A percentile compares a stretch with the other conserved stretches of the same genome.
Conservation (phyloP, 2,888 invertebrate genomes). For the Pediacus dermestoides region DNA sequence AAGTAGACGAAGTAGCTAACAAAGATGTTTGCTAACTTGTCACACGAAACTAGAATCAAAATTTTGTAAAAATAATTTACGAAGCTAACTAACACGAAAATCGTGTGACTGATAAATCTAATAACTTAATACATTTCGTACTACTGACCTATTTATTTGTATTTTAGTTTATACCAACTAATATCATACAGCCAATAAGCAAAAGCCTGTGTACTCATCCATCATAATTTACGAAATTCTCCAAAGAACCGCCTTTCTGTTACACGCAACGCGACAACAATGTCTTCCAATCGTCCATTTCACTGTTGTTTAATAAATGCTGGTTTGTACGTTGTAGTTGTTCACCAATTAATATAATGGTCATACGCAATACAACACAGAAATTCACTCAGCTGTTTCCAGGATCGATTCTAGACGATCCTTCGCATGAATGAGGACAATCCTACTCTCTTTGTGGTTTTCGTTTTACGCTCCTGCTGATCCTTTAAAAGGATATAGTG, state of each 20-base stretch:
- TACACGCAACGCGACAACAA: slow-evolving; percentile 28
- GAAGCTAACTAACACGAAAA: too few species aligned
- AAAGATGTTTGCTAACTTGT: too few species aligned
- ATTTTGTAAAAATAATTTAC: too few species aligned
- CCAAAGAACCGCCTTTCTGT: slow-evolving; percentile 24
- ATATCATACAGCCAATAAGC: slow-evolving; percentile 31
- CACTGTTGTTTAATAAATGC: slow-evolving; percentile 9
- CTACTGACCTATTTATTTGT: slow-evolving; percentile 23
- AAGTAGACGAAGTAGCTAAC: too few species aligned
- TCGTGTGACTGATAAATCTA: too few species aligned
- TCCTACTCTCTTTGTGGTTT: slow-evolving; percentile 34
- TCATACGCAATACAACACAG: slow-evolving; percentile 31
- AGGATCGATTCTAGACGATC: slow-evolving; percentile 34
- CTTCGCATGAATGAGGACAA: slow-evolving; percentile 34
- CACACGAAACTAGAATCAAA: too few species aligned
- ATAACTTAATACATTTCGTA: slow-evolving; percentile 5
- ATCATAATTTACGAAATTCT: slow-evolving; percentile 34
- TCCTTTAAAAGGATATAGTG: slow-evolving; percentile 29
- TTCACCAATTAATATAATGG: slow-evolving; percentile 20
- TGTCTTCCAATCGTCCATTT: slow-evolving; percentile 19
- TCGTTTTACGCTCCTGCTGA: slow-evolving; percentile 34
- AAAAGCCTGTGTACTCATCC: slow-evolving; percentile 30
- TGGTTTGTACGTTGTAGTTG: slow-evolving; percentile 1
- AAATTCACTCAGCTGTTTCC: slow-evolving; percentile 36
- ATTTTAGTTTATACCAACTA: slow-evolving; percentile 17